Percentiles rank a stretch among this genome's conserved stretches.
phyloP scores from a whole-genome alignment of 2,113 vertebrate genomes.

The Equus quagga region DNA sequence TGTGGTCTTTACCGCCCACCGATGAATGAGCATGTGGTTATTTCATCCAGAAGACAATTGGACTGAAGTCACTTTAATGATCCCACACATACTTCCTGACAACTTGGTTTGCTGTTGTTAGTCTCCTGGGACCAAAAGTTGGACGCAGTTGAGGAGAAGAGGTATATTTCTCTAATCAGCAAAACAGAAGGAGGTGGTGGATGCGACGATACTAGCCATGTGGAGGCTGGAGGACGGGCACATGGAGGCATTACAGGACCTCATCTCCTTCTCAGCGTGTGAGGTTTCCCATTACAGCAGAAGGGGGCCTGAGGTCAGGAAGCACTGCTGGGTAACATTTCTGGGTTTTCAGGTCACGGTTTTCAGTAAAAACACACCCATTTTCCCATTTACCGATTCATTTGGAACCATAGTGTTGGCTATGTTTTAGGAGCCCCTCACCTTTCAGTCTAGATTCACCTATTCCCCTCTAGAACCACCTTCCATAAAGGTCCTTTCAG shows the following conservation, averaged over 20 bases:
- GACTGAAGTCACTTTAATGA: not conserved
- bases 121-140: not conserved
- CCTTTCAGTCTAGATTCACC: not conserved
- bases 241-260: not conserved
- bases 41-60: not conserved
- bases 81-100: not conserved
- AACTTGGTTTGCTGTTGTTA: not conserved
- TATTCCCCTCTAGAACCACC: not conserved
- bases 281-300: not conserved
- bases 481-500: not conserved
- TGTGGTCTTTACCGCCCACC: not conserved
- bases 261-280: accelerated
- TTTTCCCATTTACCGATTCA: not conserved
- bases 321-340: not conserved
- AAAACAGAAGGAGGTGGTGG: not conserved
- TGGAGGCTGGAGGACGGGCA: not conserved
- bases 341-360: not conserved
- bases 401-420: not conserved
- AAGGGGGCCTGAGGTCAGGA: not conserved
- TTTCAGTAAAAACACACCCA: not conserved
- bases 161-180: no score
- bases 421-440: not conserved
- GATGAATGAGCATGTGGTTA: not conserved
- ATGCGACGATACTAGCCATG: not conserved
- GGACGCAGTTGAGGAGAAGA: not conserved